Conservation (phyloP, 2,113 vertebrate genomes). For the Bettongia penicillata region DNA sequence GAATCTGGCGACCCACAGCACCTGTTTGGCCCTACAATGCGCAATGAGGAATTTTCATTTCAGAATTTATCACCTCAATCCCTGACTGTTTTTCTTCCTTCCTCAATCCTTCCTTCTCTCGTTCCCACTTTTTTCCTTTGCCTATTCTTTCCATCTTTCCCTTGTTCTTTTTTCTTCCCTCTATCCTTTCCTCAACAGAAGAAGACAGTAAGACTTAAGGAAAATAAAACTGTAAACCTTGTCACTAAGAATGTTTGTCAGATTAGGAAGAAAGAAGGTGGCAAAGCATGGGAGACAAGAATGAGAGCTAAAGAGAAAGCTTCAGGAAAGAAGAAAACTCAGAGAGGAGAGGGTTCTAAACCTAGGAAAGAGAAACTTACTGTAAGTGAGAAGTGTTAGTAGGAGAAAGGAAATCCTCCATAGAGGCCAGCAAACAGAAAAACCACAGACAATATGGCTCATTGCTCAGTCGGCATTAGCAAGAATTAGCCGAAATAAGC, state of each 20-base stretch:
- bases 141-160: background rate
- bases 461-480: background rate
- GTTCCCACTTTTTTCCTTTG: background rate
- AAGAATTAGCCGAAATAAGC: background rate
- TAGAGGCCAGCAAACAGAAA: background rate
- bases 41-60: background rate
- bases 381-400: background rate
- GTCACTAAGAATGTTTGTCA: background rate
- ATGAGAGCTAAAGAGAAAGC: background rate
- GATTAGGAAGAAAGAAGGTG: background rate
- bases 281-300: background rate
- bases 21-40: conserved; percentile 27
- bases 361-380: background rate
- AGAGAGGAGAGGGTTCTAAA: background rate
- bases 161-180: background rate
- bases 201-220: background rate
- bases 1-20: conserved; percentile 60
- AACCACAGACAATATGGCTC: background rate
- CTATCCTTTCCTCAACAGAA: background rate
- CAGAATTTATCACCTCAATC: background rate
- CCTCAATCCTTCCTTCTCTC: background rate
- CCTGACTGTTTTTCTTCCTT: background rate
- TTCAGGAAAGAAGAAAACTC: background rate
- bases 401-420: conserved; percentile 9
- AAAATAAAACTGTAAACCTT: background rate